A percentile compares a stretch with the other conserved stretches of the same genome.
Conservation (phyloP, 2,888 invertebrate genomes). For the Lepidochitona cinerea region DNA sequence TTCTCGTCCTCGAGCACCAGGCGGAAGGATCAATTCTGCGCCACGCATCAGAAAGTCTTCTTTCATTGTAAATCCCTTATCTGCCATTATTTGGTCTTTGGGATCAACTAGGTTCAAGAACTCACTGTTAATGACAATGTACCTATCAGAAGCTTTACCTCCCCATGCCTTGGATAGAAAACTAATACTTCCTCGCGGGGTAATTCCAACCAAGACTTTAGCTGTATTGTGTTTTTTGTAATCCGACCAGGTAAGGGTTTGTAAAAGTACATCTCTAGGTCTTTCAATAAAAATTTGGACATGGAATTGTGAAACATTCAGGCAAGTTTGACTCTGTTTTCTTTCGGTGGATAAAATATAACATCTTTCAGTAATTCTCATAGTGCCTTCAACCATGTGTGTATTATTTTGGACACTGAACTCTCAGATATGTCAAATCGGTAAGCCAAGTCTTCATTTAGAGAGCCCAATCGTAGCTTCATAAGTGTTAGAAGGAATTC, state of each 20-base stretch:
- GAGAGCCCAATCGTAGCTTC: constrained; percentile 15
- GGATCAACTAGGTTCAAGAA: constrained; percentile 23
- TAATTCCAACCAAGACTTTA: constrained; percentile 21
- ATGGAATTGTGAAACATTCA: constrained; percentile 12
- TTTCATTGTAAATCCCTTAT: constrained; percentile 30
- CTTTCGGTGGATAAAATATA: constrained; percentile 10
- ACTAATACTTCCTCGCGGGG: constrained; percentile 24
- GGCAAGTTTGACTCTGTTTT: neutral
- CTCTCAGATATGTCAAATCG: neutral
- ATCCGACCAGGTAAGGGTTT: constrained; percentile 20
- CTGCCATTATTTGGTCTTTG: constrained; percentile 28
- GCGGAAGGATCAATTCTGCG: no score
- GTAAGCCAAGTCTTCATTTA: constrained; percentile 3
- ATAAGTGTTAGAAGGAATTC: constrained; percentile 17
- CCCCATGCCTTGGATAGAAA: constrained; percentile 28
- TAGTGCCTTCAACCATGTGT: neutral
- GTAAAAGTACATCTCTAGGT: constrained; percentile 3
- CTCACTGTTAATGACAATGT: constrained; percentile 21
- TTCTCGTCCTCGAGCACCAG: no score
- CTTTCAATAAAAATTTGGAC: constrained; percentile 22
- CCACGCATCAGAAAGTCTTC: constrained; percentile 13
- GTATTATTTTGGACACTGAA: neutral
- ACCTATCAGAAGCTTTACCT: constrained; percentile 27
- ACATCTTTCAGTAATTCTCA: neutral
- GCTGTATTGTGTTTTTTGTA: constrained; percentile 30